Evolutionary conservation across 2,888 invertebrate species (phyloP), one percentile per base, ranked within the genome.

Genomic region (Crocallis elinguaria): DNA sequence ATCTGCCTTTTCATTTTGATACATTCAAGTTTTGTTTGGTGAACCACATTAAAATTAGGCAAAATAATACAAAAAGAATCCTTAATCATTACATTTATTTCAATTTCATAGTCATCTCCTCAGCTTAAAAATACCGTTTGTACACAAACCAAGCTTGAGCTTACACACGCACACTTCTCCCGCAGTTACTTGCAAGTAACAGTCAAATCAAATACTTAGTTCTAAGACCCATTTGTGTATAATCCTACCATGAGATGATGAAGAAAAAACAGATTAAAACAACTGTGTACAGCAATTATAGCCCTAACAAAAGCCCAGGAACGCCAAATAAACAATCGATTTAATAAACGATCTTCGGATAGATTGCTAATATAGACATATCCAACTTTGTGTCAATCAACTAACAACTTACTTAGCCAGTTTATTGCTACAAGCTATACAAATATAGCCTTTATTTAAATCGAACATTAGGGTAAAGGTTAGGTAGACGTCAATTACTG

Each of bases 61-160:
- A 29, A 29, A 65, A 55, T 66, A 65, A 71, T 62, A 66, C 45
- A 17, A 0, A n/a, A 25, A 11, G 36, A 7, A 14, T 64, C 36
- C 68, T 76, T 77, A 74, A 45, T 68, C 44, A 73, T 68, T 77
- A 74, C 51, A 61, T 74, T 80, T 77, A 74, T 75, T 80, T 74
- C 68, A 73, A 79, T 67, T 73, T 73, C 66, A 74, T 73, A 71
- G 73, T 73, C 75, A 69, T 72, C 66, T 59, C 68, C 73, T 67
- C 69, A 64, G 67, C 64, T 62, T 73, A 64, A 75, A 75, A 66
- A 72, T 70, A 74, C 45, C 66, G 67, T 81, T 82, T 82, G 73
- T 81, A 81, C 82, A 83, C 66, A 67, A 64, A 73, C 71, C 63
- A 67, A 62, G 48, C 62, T 43, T 55, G 43, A 63, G 55, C 59